Evolutionary conservation across 2,113 vertebrate species (phyloP), one percentile per base, ranked within the genome.

Genomic region (Potamarius usumacintae): DNA sequence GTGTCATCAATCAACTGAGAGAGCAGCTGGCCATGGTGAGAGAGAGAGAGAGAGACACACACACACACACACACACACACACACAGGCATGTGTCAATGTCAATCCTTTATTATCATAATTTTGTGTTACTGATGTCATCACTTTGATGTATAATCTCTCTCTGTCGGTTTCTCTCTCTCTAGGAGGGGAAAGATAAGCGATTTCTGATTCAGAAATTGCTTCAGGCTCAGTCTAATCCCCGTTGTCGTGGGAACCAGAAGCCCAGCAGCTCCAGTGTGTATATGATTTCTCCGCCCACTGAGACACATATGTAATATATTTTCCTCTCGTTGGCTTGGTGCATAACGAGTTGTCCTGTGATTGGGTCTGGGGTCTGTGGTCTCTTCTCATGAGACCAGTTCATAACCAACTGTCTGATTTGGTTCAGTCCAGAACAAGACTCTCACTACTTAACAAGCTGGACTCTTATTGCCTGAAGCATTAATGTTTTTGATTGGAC

Each of bases 1-100:
- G 85, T 27, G 96, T 97, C 57, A 95, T 99, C 4, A 88, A 95
- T 22, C 97, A 97, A 85, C 95, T 99, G 17, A 95, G 95, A 88
- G 96, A 99, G 18, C 97, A 99, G 81, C 94, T 99, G 50, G 93
- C 77, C 55, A 93, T 97, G 97, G 98, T 99, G 92, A 95, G 97
- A 91, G 34, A 42, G 34, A 42, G 34, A 34, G 34, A 34, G 34
- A 34, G n/a, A n/a, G n/a, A n/a, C 30, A 30, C 27, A 84, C 30
- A 55, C 8, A 57, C 57, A 69, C 30, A 5, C 20, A 53, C 50
- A 7, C 62, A 5, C 81, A 8, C 65, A n/a, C 10, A 53, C 10
- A 53, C 10, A 53, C 0, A 53, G 0, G 11, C 65, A 30, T 69
- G 65, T 69, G 65, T 6, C 65, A 1, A 6, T 15, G 15, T 30